These are phyloP conservation scores for Eriocheir sinensis DNA, from an alignment of 1,140 invertebrate genomes.

Conservation along the genomic window DNA sequence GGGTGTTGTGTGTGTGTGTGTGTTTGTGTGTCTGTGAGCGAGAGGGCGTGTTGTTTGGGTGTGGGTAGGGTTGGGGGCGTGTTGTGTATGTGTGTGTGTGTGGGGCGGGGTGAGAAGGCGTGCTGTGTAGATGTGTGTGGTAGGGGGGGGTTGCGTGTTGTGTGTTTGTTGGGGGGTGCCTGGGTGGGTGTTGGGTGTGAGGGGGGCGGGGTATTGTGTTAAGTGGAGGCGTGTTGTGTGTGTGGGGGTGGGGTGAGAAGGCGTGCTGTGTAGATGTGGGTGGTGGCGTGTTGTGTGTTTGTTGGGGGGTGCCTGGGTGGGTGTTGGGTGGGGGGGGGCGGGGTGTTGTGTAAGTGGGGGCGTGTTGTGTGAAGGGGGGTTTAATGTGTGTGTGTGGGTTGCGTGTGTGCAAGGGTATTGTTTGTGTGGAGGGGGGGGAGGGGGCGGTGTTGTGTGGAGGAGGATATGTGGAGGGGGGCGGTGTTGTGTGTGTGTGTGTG, in stretches of 20 bases:
- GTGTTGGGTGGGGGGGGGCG: too few relatives aligned
- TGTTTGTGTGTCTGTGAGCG: neutral
- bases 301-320: too few relatives aligned
- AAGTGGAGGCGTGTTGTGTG: neutral
- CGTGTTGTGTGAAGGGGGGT: too few relatives aligned
- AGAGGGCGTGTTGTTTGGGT: neutral
- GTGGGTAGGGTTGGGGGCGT: neutral
- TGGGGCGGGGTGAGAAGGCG: neutral
- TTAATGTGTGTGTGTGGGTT: conserved; percentile 4
- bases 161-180: too few relatives aligned
- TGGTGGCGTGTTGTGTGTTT: neutral
- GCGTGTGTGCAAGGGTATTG: neutral
- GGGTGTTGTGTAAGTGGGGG: neutral
- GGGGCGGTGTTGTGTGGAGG: neutral
- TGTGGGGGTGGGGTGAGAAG: neutral
- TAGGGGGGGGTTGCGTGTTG: neutral
- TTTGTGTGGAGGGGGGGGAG: neutral
- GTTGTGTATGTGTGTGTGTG: neutral
- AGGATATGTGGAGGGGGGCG: too few relatives aligned
- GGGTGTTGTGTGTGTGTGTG: neutral
- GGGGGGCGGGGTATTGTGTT: neutral
- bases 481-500: neutral
- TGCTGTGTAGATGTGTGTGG: neutral
- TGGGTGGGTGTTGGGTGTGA: neutral
- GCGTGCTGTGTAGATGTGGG: neutral